A percentile compares a stretch with the other conserved stretches of the same genome.
phyloP scores from a whole-genome alignment of 2,888 invertebrate genomes.

The Zelleria hepariella region DNA sequence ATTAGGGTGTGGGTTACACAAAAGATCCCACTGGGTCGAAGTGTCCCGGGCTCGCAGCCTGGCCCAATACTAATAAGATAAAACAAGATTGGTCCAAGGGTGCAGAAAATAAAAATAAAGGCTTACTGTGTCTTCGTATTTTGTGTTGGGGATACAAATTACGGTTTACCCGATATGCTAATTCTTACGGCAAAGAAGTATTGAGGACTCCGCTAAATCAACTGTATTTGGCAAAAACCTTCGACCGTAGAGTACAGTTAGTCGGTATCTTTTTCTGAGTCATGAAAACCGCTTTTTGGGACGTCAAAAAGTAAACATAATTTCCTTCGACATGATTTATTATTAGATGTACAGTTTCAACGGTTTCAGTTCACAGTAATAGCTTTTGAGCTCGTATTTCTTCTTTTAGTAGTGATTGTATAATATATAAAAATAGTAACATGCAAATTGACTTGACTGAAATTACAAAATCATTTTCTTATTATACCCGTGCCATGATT shows the following conservation, averaged over 20 bases:
- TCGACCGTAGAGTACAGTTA: neutral
- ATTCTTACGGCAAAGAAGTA: slow-evolving; percentile 32
- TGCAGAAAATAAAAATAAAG: too few species aligned
- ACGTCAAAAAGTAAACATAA: neutral
- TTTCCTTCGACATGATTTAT: neutral
- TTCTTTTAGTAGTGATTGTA: neutral
- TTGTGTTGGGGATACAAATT: slow-evolving; percentile 31
- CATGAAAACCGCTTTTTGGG: neutral
- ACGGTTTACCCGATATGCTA: slow-evolving; percentile 39
- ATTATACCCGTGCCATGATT: too few species aligned
- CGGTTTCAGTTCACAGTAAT: neutral
- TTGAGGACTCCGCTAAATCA: slow-evolving; percentile 36
- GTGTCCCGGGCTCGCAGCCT: too few species aligned
- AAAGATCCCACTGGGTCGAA: too few species aligned
- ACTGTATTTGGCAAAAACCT: neutral
- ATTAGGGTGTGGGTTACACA: too few species aligned
- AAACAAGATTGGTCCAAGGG: too few species aligned
- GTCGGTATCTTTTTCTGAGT: neutral
- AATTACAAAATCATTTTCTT: too few species aligned
- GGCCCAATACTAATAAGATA: too few species aligned
- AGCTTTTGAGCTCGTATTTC: neutral
- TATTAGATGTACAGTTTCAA: neutral
- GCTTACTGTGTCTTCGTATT: neutral
- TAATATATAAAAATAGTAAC: neutral
- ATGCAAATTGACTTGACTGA: too few species aligned